Evolutionary conservation across 2,797 vertebrate species (phyloP).

Genomic region (Cryptoblepharus egeriae): DNA sequence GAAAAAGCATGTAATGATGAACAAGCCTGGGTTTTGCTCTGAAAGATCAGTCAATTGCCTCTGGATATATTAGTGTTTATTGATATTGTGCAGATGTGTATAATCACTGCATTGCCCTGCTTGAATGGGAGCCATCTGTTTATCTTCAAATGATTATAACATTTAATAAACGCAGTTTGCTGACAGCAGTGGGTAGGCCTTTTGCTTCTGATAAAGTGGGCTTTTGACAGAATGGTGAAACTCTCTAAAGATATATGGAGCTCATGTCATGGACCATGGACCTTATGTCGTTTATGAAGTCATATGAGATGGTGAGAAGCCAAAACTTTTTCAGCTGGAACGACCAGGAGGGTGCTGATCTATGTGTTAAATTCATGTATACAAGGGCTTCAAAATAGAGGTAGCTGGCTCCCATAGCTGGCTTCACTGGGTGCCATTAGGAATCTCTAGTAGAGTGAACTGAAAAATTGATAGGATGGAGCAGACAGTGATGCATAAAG

Average conservation of each 20-base stretch:
- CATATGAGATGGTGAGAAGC: neutral
- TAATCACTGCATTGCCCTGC: slow-evolving; percentile 72
- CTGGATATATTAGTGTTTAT: slow-evolving; percentile 64
- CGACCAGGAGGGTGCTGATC: neutral
- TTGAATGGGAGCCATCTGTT: slow-evolving; percentile 77
- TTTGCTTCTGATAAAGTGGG: slow-evolving; percentile 27
- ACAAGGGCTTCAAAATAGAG: slow-evolving; percentile 2
- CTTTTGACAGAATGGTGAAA: slow-evolving; percentile 22
- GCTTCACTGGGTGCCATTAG: neutral
- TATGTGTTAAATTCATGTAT: neutral
- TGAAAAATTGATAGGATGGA: neutral
- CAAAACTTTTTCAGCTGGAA: neutral
- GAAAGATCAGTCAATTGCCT: slow-evolving; percentile 70
- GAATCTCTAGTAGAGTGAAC: neutral
- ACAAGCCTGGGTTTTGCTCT: slow-evolving; percentile 56
- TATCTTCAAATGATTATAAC: slow-evolving; percentile 67
- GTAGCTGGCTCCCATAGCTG: neutral
- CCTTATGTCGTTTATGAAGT: neutral
- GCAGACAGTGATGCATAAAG: neutral
- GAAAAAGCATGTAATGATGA: slow-evolving; percentile 57
- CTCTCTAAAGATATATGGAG: neutral
- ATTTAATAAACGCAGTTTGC: slow-evolving; percentile 68
- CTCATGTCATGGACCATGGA: neutral
- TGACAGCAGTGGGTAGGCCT: slow-evolving; percentile 47
- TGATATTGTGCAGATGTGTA: slow-evolving; percentile 74